Evolutionary conservation across 2,888 invertebrate species (phyloP), one percentile per base, ranked within the genome.

Genomic region (Hirtodrosophila histrioides): DNA sequence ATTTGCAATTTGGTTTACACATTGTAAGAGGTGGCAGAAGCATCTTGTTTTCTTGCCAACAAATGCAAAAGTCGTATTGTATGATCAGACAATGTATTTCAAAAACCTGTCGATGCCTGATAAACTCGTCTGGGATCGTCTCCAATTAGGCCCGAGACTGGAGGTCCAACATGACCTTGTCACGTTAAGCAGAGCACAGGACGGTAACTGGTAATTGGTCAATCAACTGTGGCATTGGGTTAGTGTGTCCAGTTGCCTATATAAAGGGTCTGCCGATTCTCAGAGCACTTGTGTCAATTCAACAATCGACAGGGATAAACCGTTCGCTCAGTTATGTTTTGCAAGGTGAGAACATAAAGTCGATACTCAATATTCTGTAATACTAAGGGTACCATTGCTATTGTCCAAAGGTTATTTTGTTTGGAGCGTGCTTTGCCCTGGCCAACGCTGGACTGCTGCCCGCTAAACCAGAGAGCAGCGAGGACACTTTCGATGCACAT

Each of bases 401-500:
- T 12, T 23, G 7, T 5, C 3, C 5, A n/a, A 12, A 86, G 81
- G 9, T 65, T 45, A 10, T 66, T 24, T 23, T 75, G 6, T 44
- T 88, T 53, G 51, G 80, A 10, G 81, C 86, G 2, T 69, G 83
- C 6, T 40, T 89, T 29, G 86, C 84, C 24, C 40, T 84, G 36
- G 78, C 76, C 46, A 85, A 69, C 48, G 90, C 90, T 3, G 90
- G 80, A 3, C 49, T 78, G 29, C 39, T 90, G 46, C 80, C 86
- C 0, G 64, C 61, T 2, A 75, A 76, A 9, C 57, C 68, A 0
- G 58, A 75, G 10, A 58, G 69, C 24, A 85, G 69, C 50, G 79
- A 73, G n/a, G 89, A 89, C 23, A 81, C 80, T 3, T 86, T 80
- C 29, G 90, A 91, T 66, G 62, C 88, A 5, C 84, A 90, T 79